Evolutionary conservation across 2,113 vertebrate species (phyloP).

Genomic region (Ciconia boyciana): DNA sequence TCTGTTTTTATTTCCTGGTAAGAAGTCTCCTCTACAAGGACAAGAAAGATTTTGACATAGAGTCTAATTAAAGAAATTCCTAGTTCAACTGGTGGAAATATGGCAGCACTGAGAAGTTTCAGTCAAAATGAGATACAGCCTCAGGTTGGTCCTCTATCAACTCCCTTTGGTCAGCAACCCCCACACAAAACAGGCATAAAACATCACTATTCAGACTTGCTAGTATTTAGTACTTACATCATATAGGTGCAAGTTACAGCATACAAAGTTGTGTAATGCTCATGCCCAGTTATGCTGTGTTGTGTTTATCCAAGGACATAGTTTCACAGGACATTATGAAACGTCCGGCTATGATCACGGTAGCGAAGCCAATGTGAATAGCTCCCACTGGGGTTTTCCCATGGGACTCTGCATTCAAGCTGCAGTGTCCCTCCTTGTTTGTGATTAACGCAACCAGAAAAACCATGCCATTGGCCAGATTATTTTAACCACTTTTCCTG

Average conservation of each 20-base stretch:
- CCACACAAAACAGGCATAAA: not conserved
- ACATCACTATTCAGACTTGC: not conserved
- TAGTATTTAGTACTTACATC: not conserved
- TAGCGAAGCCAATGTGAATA: not conserved
- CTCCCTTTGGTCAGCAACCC: not conserved
- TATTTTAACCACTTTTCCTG: not conserved
- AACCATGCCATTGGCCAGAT: not conserved
- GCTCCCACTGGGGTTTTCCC: not conserved
- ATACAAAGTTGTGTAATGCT: accelerated
- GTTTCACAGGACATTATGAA: not conserved
- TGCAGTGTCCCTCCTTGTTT: not conserved
- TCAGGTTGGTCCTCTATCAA: not conserved
- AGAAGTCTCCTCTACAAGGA: not conserved
- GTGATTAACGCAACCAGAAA: not conserved
- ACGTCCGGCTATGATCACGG: not conserved
- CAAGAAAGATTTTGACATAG: not conserved
- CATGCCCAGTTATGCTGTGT: not conserved
- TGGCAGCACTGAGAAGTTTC: not conserved
- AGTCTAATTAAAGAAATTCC: not conserved
- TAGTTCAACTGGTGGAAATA: not conserved
- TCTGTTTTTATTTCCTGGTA: not conserved
- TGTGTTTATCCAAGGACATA: not conserved
- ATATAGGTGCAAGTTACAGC: not conserved
- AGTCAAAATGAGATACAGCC: not conserved
- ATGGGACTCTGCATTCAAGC: not conserved